A percentile compares a stretch with the other conserved stretches of the same genome.
phyloP scores from a whole-genome alignment of 2,113 vertebrate species.

The Oostethus manadensis region DNA sequence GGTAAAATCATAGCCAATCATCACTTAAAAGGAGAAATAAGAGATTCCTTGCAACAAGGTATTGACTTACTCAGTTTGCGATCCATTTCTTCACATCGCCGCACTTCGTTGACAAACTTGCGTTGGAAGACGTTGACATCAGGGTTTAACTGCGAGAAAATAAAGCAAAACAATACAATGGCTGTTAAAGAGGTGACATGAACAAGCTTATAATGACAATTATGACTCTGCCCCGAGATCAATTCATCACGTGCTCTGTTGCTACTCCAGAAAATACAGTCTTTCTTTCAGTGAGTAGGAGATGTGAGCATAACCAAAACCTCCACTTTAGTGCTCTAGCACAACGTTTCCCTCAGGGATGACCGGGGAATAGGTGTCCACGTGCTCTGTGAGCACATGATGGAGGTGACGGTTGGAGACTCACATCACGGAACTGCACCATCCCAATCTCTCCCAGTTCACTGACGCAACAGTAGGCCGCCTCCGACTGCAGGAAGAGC shows the following conservation, averaged over 20 bases:
- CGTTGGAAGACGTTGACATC: slow-evolving; percentile 97
- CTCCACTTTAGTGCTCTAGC: not conserved
- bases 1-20: not conserved
- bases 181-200: not conserved
- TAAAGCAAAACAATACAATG: not conserved
- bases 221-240: no score
- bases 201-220: not conserved
- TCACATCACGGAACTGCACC: slow-evolving; percentile 96
- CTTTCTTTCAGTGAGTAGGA: no score
- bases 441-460: slow-evolving; percentile 95
- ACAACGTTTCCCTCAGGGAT: slow-evolving; percentile 37
- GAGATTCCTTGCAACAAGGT: not conserved
- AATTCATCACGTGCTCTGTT: no score
- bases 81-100: slow-evolving; percentile 97
- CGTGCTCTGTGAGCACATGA: slow-evolving; percentile 61
- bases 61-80: slow-evolving; percentile 85
- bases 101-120: slow-evolving; percentile 97
- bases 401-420: slow-evolving; percentile 51
- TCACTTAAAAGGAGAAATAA: not conserved
- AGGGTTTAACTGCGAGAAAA: slow-evolving; percentile 82
- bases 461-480: slow-evolving; percentile 95
- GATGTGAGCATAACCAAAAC: not conserved
- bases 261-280: no score
- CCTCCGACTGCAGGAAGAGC: slow-evolving; percentile 95
- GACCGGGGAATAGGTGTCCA: slow-evolving; percentile 24